phyloP scores from a whole-genome alignment of 2,113 vertebrate genomes.

The Serinus canaria region DNA sequence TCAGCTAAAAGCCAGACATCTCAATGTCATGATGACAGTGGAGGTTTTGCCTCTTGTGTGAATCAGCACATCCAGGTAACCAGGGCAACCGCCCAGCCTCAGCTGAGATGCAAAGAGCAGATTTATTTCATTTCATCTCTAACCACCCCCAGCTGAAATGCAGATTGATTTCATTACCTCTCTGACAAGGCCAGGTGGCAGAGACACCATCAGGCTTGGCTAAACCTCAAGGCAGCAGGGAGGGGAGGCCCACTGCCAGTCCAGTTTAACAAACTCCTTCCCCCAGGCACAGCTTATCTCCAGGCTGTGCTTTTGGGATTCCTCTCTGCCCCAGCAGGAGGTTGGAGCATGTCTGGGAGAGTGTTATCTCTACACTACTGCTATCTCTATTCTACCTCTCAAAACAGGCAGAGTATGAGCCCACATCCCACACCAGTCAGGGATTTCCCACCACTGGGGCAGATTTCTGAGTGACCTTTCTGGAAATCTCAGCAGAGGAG shows the following conservation, averaged over 20 bases:
- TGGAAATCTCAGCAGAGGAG: background rate
- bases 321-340: background rate
- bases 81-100: background rate
- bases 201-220: background rate
- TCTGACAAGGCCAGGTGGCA: background rate
- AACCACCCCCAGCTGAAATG: background rate
- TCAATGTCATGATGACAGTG: background rate
- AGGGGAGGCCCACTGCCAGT: background rate
- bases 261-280: background rate
- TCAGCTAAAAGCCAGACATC: background rate
- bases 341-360: background rate
- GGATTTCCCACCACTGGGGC: background rate
- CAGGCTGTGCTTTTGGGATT: background rate
- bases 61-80: too few relatives aligned
- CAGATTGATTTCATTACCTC: background rate
- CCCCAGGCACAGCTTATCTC: fast-evolving
- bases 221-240: background rate
- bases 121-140: background rate
- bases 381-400: background rate
- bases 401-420: background rate
- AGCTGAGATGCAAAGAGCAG: background rate
- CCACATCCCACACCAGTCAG: background rate
- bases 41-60: background rate
- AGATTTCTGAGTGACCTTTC: background rate
- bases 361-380: background rate